Evolutionary conservation across 2,888 invertebrate genomes (phyloP), one percentile per base, ranked within the genome.

Genomic region (Cyaniris semiargus): DNA sequence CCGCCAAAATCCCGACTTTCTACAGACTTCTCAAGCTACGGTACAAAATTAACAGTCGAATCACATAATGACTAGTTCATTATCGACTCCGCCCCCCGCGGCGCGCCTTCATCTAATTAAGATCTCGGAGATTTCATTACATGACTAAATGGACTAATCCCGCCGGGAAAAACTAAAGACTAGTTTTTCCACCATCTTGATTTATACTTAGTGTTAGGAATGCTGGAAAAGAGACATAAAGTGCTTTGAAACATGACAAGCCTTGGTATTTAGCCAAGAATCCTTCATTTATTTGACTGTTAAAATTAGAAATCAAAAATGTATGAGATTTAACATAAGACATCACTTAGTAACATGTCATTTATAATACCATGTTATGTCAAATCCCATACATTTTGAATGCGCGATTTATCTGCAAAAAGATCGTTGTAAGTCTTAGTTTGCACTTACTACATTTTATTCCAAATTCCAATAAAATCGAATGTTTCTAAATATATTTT

Each of bases 121-220:
- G 74, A 48, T 74, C 48, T 48, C 27, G 21, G 48, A 74, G 74
- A 74, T 74, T 53, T 74, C 74, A 74, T 74, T 74, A 53, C 48
- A 48, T 53, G 48, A 23, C 23, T 23, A 74, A 74, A 74, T 74
- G 74, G 15, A 27, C 71, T 21, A 21, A 48, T 53, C 8, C 23
- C 48, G 31, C 21, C 1, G 72, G 72, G 72, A 72, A 72, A 72
- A 72, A 72, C 44, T 44, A 13, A 4, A 13, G 53, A 48, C 48
- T 48, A 53, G 53, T 48, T 74, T 53, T 74, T 53, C 38, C 44
- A 23, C 53, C 44, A 21, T 8, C 7, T 53, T 48, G 23, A 66
- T 66, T 66, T 66, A 66, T 31, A 66, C 60, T 23, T 21, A 60
- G 60, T 23, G 27, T 27, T 23, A 23, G 60, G 66, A 66, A 66